Percentiles rank a stretch among this genome's conserved stretches.
Evolutionary conservation across 2,797 vertebrate species (phyloP).

Genomic region (Lophius americanus): DNA sequence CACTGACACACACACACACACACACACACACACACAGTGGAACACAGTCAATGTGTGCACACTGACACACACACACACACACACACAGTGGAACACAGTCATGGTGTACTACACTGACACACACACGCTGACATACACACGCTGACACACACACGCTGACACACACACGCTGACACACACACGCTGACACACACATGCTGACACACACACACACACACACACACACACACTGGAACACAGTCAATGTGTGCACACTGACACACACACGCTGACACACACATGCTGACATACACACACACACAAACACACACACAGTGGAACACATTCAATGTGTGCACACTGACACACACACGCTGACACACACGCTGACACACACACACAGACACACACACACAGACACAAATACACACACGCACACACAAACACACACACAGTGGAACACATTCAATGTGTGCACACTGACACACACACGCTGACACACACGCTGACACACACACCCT

Average conservation of each 20-base stretch:
- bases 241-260: no score
- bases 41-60: no score
- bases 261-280: neutral
- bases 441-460: conserved; percentile 6
- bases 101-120: no score
- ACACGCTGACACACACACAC: conserved; percentile 54
- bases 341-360: conserved; percentile 9
- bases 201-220: conserved; percentile 65
- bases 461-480: conserved; percentile 27
- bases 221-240: neutral
- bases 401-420: conserved; percentile 70
- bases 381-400: conserved; percentile 77
- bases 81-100: no score
- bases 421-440: conserved; percentile 54
- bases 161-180: no score
- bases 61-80: conserved; percentile 28
- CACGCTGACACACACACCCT: conserved; percentile 35
- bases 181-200: no score
- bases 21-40: conserved; percentile 31
- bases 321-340: no score
- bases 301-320: no score
- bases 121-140: neutral
- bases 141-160: conserved; percentile 67
- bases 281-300: conserved; percentile 61
- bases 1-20: conserved; percentile 21